These are phyloP conservation scores for Cirrhinus mrigala DNA, from an alignment of 2,797 vertebrate species.

Conservation along the genomic window DNA sequence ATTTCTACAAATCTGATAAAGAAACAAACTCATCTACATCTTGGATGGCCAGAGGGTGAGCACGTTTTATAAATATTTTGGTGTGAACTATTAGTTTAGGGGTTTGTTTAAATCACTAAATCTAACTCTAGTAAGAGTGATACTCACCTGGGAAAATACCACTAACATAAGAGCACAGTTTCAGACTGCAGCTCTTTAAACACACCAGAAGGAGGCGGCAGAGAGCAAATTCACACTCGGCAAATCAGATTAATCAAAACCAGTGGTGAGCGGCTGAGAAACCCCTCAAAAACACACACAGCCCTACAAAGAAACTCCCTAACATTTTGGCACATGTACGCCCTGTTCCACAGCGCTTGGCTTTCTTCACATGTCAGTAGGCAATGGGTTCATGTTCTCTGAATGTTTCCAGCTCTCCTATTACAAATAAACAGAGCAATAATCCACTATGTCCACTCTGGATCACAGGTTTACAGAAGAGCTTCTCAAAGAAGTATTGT, in stretches of 20 bases:
- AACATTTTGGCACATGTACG: slow-evolving; percentile 10
- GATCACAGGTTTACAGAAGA: slow-evolving; percentile 8
- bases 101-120: not conserved
- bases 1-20: not conserved
- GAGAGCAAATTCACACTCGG: slow-evolving; percentile 6
- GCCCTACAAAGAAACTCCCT: slow-evolving; percentile 25
- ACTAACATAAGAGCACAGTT: not conserved
- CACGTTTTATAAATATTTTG: not conserved
- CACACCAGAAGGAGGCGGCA: slow-evolving; percentile 51
- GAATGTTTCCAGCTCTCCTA: slow-evolving; percentile 1
- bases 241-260: slow-evolving; percentile 39
- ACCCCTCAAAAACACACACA: slow-evolving; percentile 23
- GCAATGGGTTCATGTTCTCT: slow-evolving; percentile 35
- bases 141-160: not conserved
- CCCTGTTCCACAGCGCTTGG: slow-evolving; percentile 17
- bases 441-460: not conserved
- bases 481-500: not conserved
- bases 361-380: slow-evolving; percentile 27
- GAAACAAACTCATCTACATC: not conserved
- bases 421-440: slow-evolving; percentile 26
- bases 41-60: not conserved
- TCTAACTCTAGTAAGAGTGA: not conserved
- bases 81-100: not conserved
- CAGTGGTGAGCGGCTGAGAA: slow-evolving; percentile 13
- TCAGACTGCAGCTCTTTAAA: slow-evolving; percentile 15